Evolutionary conservation across 2,888 invertebrate species (phyloP).

Genomic region (Blera fallax): DNA sequence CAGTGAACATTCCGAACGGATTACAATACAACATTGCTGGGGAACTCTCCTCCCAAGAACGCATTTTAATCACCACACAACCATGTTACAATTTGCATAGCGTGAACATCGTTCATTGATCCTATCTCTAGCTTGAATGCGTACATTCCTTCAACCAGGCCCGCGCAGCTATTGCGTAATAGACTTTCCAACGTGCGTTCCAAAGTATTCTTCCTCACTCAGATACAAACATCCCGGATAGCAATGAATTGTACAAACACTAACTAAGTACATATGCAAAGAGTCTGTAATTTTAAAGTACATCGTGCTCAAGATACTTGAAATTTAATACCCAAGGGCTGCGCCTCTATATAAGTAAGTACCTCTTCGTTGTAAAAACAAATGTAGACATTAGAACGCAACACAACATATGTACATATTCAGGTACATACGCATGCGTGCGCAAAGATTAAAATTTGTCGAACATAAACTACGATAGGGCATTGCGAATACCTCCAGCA

Average conservation of each 20-base stretch:
- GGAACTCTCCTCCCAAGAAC: constrained; percentile 33
- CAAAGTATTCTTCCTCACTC: constrained; percentile 9
- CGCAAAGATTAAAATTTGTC: constrained; percentile 64
- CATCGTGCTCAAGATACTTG: constrained; percentile 62
- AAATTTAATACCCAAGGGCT: constrained; percentile 65
- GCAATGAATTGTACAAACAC: constrained; percentile 47
- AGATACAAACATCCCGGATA: constrained; percentile 1
- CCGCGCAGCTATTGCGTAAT: constrained; percentile 48
- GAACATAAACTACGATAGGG: constrained; percentile 55
- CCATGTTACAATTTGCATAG: constrained; percentile 64
- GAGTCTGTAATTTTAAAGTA: constrained; percentile 64
- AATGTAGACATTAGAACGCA: constrained; percentile 70
- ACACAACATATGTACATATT: constrained; percentile 58
- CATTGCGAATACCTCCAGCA: constrained; percentile 32
- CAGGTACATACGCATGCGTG: constrained; percentile 50
- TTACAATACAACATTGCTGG: neutral
- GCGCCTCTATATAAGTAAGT: constrained; percentile 27
- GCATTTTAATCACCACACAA: constrained; percentile 59
- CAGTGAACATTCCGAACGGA: constrained; percentile 1
- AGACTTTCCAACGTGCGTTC: neutral
- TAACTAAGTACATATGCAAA: constrained; percentile 55
- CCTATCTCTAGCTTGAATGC: constrained; percentile 39
- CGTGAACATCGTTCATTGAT: constrained; percentile 65
- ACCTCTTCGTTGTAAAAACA: constrained; percentile 52
- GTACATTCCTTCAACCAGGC: constrained; percentile 15